Percentiles rank a stretch among this genome's conserved stretches.
Evolutionary conservation across 2,797 vertebrate species (phyloP).

Genomic region (Coluber constrictor): DNA sequence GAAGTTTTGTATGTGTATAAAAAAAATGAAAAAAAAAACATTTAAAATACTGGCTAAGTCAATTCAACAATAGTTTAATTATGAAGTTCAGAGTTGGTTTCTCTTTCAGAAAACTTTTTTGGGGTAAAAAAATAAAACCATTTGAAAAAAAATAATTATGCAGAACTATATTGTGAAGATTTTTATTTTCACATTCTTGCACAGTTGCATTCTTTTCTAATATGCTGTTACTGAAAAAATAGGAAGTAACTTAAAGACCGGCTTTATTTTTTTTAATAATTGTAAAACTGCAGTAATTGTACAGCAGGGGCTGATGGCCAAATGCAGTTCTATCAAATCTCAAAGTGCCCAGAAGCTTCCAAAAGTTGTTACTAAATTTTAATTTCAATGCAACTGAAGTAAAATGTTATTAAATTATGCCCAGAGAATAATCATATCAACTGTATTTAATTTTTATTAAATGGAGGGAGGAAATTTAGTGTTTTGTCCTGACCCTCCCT

Average conservation of each 20-base stretch:
- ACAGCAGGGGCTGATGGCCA: not conserved
- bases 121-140: not conserved
- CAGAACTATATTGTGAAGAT: not conserved
- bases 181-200: not conserved
- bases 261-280: not conserved
- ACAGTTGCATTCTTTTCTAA: not conserved
- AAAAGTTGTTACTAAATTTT: not conserved
- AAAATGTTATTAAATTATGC: not conserved
- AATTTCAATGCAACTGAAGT: not conserved
- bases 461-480: not conserved
- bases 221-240: not conserved
- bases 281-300: not conserved
- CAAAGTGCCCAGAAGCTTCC: not conserved
- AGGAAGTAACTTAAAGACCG: not conserved
- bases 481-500: not conserved
- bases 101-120: not conserved
- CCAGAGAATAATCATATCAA: not conserved
- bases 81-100: not conserved
- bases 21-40: not conserved
- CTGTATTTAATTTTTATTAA: not conserved
- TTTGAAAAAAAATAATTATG: not conserved
- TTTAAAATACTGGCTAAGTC: not conserved
- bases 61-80: slow-evolving; percentile 1
- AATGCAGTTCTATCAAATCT: not conserved
- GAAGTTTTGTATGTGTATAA: not conserved